phyloP scores from a whole-genome alignment of 2,888 invertebrate species.

The Norana najaformis region DNA sequence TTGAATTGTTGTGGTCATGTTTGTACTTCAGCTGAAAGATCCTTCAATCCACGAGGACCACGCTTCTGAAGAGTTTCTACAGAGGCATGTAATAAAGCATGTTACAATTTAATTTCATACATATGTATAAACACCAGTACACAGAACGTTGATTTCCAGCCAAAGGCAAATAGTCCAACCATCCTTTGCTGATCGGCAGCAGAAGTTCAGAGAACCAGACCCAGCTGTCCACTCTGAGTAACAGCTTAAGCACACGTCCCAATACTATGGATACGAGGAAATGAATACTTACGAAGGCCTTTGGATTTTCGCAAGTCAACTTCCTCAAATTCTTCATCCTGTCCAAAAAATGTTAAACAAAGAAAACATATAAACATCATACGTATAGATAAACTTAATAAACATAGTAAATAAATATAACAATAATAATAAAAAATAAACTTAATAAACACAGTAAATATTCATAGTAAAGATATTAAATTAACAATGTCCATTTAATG shows the following conservation, averaged over 20 bases:
- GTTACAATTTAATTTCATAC: too few relatives aligned
- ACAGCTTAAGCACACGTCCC: neutral
- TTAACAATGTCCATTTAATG: too few relatives aligned
- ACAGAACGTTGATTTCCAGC: neutral
- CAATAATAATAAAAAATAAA: too few relatives aligned
- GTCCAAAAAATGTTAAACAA: neutral
- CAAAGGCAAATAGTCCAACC: neutral
- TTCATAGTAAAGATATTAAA: too few relatives aligned
- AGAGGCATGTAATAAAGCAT: too few relatives aligned
- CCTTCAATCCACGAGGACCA: too few relatives aligned
- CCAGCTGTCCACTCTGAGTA: neutral
- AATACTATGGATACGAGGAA: neutral
- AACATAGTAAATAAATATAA: too few relatives aligned
- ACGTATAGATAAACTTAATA: neutral
- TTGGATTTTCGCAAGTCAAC: constrained; percentile 21
- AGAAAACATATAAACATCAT: neutral
- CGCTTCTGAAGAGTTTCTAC: too few relatives aligned
- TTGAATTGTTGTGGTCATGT: too few relatives aligned
- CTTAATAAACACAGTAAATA: neutral
- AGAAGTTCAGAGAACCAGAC: neutral
- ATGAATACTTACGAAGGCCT: constrained; percentile 1
- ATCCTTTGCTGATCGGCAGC: too few relatives aligned
- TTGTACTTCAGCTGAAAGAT: too few relatives aligned
- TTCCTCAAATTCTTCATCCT: constrained; percentile 25
- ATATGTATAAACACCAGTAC: too few relatives aligned